Conservation (phyloP, 2,113 vertebrate species). For the Hoplias malabaricus region DNA sequence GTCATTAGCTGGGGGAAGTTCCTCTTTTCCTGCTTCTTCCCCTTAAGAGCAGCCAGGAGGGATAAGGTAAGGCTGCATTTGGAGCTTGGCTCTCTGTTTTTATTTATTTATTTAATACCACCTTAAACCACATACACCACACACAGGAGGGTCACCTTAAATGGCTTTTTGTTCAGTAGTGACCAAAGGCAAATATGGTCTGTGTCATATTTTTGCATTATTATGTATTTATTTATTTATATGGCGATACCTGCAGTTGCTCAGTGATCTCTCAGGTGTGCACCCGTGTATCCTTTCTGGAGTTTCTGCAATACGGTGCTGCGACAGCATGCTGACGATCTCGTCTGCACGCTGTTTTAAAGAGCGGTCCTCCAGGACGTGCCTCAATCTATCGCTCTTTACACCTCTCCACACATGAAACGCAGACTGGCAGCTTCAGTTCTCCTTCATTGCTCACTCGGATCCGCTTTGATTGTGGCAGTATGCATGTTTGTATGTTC, state of each 20-base stretch:
- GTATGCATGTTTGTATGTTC: background rate
- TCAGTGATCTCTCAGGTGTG: background rate
- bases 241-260: background rate
- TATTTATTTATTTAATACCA: too few species aligned
- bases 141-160: conserved; percentile 32
- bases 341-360: background rate
- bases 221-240: background rate
- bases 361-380: background rate
- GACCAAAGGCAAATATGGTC: background rate
- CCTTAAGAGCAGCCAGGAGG: conserved; percentile 72
- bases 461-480: background rate
- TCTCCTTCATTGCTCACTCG: background rate
- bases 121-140: background rate
- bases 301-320: background rate
- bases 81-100: background rate
- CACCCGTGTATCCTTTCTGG: background rate
- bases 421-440: background rate
- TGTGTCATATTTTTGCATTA: background rate
- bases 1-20: conserved; percentile 87
- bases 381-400: background rate
- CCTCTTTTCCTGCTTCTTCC: conserved; percentile 83
- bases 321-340: background rate
- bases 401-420: background rate
- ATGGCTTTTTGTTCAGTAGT: background rate
- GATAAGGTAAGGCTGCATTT: conserved; percentile 71